These are phyloP conservation scores for Microdon myrmicae DNA, from an alignment of 2,888 invertebrate species.

Conservation along the genomic window DNA sequence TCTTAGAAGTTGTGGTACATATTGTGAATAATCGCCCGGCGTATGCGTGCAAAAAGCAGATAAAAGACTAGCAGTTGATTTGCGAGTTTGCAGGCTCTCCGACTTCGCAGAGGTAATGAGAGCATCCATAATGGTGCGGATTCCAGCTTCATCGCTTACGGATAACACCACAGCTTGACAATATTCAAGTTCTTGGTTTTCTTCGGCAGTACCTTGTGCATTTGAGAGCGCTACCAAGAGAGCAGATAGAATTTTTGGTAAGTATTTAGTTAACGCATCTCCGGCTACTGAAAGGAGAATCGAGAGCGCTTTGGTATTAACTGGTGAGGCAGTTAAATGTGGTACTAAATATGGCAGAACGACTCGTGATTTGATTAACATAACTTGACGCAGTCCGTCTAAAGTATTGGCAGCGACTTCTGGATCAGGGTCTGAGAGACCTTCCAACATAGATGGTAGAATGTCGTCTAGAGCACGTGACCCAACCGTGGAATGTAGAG, in stretches of 20 bases:
- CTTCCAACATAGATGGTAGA: slow-evolving; percentile 87
- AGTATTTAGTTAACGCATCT: slow-evolving; percentile 88
- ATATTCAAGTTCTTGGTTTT: slow-evolving; percentile 83
- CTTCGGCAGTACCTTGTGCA: slow-evolving; percentile 74
- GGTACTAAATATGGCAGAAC: slow-evolving; percentile 97
- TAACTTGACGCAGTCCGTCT: slow-evolving; percentile 95
- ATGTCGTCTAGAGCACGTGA: slow-evolving; percentile 96
- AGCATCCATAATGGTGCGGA: slow-evolving; percentile 87
- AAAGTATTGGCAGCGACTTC: slow-evolving; percentile 87
- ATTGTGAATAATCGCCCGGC: slow-evolving; percentile 85
- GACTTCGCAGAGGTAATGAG: slow-evolving; percentile 80
- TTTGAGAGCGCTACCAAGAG: slow-evolving; percentile 80
- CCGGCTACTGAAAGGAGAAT: slow-evolving; percentile 95
- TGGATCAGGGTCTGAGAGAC: slow-evolving; percentile 79
- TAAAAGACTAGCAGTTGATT: slow-evolving; percentile 87
- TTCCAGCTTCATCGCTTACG: slow-evolving; percentile 87
- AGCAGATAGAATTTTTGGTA: slow-evolving; percentile 92
- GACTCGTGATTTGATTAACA: slow-evolving; percentile 95
- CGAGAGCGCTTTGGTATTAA: slow-evolving; percentile 93
- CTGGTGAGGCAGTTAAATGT: slow-evolving; percentile 87
- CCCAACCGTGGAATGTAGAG: slow-evolving; percentile 93
- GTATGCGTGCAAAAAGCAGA: slow-evolving; percentile 91
- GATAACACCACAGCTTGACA: slow-evolving; percentile 94
- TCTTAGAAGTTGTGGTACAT: slow-evolving; percentile 87
- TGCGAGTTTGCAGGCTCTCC: slow-evolving; percentile 73